Evolutionary conservation across 2,797 vertebrate species (phyloP), one percentile per base, ranked within the genome.

Genomic region (Poeciliopsis presidionis): DNA sequence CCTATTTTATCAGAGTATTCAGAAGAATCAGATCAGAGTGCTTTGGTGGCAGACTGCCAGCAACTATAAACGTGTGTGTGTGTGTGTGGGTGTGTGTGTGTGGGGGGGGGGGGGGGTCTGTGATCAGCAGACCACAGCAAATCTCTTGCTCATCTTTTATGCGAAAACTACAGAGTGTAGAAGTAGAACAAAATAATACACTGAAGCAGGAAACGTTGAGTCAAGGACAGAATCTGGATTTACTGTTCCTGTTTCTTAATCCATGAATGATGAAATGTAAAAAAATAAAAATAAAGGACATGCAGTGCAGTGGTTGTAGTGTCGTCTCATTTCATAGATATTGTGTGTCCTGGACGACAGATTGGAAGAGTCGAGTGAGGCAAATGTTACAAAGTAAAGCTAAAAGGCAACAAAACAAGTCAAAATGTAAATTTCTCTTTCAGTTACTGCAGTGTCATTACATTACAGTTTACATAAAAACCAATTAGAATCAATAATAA

Each of bases 21-120:
- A 84, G 75, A 78, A 71, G 36, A 90, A 85, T 85, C 76, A 76
- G 75, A 55, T 61, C 77, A 67, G 72, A 92, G 89, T 90, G 90
- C 84, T 89, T 84, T 76, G n/a, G 73, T 90, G 88, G 87, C 84
- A 74, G 51, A 53, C 11, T 5, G 88, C 91, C 89, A 88, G 49
- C 14, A 76, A 47, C 59, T 72, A 13, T 22, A 65, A 55, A 39
- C 59, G 0, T 45, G 63, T 73, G 43, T 77, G 28, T 36, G 65
- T 28, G 47, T 55, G 73, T 72, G 33, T 57, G 51, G 61, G 30
- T 51, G 51, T 39, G 36, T 3, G 72, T 28, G 47, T 36, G 71
- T 72, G 45, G 57, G 53, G 46, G n/a, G 3, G 46, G 22, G 20
- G 2, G 72, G 28, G 45, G n/a, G 67, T 69, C 39, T 51, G 47